Evolutionary conservation across 2,888 invertebrate genomes (phyloP).

Genomic region (Sericinus montela): DNA sequence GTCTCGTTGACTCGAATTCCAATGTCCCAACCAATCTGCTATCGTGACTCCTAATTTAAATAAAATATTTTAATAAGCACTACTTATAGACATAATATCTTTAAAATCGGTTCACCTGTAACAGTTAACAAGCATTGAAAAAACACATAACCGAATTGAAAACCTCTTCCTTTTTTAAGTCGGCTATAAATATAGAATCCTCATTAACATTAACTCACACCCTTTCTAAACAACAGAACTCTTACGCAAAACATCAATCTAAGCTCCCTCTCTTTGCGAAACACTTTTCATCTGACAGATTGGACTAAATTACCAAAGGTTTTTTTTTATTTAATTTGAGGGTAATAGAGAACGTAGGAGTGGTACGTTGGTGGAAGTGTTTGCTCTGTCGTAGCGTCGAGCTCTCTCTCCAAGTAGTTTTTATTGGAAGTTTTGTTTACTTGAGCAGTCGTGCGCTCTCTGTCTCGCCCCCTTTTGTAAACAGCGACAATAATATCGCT

Average conservation of each 20-base stretch:
- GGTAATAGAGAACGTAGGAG: constrained; percentile 58
- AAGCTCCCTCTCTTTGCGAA: constrained; percentile 67
- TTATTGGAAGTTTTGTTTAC: constrained; percentile 64
- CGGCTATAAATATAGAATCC: too few species aligned
- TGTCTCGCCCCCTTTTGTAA: constrained; percentile 48
- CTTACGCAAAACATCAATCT: constrained; percentile 63
- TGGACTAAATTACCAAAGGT: constrained; percentile 69
- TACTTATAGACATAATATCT: too few species aligned
- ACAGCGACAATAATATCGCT: constrained; percentile 62
- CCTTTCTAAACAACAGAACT: constrained; percentile 26
- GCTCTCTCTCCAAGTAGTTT: constrained; percentile 66
- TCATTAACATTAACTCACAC: too few species aligned
- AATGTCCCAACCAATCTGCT: too few species aligned
- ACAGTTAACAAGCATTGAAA: too few species aligned
- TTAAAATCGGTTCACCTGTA: too few species aligned
- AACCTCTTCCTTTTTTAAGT: too few species aligned
- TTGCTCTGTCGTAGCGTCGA: constrained; percentile 47
- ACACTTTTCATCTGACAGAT: constrained; percentile 79
- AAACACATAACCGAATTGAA: too few species aligned
- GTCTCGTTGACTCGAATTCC: too few species aligned
- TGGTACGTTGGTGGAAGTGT: constrained; percentile 40
- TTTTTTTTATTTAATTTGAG: constrained; percentile 75
- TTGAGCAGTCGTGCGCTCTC: constrained; percentile 43
- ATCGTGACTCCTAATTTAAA: too few species aligned
- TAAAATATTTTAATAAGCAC: too few species aligned